A percentile compares a stretch with the other conserved stretches of the same genome.
phyloP scores from a whole-genome alignment of 1,140 invertebrate genomes.

The Cyphomyrmex costatus region DNA sequence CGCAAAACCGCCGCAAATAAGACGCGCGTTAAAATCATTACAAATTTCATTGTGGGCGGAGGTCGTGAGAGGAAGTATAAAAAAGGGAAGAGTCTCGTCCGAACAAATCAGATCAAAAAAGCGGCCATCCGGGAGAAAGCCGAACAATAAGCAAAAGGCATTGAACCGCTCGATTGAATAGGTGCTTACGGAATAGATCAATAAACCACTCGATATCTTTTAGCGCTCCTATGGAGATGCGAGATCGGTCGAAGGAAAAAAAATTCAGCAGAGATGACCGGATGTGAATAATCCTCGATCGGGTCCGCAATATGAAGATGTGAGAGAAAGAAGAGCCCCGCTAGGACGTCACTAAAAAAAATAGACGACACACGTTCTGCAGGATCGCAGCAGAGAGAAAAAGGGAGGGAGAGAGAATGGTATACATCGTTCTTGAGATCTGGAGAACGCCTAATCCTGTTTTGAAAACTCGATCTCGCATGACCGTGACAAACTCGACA shows the following conservation, averaged over 20 bases:
- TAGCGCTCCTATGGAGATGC: conserved; percentile 61
- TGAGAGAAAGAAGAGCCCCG: conserved; percentile 43
- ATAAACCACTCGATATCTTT: conserved; percentile 82
- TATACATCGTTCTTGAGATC: conserved; percentile 63
- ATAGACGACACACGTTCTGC: conserved; percentile 78
- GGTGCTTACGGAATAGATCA: conserved; percentile 76
- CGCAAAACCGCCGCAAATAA: not conserved
- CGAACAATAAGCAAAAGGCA: conserved; percentile 78
- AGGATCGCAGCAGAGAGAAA: conserved; percentile 39
- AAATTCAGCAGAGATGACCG: conserved; percentile 83
- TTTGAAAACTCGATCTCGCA: conserved; percentile 81
- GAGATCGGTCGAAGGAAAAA: conserved; percentile 47
- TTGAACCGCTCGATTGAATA: conserved; percentile 75
- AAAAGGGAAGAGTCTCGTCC: conserved; percentile 10
- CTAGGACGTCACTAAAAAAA: conserved; percentile 73
- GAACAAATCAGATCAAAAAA: conserved; percentile 71
- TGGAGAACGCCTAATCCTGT: conserved; percentile 79
- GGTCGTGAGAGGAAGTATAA: conserved; percentile 7
- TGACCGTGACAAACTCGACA: conserved; percentile 82
- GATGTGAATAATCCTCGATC: conserved; percentile 83
- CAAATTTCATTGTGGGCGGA: conserved; percentile 13
- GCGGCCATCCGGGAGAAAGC: conserved; percentile 62
- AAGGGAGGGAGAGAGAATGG: not conserved
- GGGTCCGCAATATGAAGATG: conserved; percentile 37
- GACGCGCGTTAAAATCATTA: conserved; percentile 3